Conservation (phyloP, 2,888 invertebrate species). For the Callinectes sapidus region DNA sequence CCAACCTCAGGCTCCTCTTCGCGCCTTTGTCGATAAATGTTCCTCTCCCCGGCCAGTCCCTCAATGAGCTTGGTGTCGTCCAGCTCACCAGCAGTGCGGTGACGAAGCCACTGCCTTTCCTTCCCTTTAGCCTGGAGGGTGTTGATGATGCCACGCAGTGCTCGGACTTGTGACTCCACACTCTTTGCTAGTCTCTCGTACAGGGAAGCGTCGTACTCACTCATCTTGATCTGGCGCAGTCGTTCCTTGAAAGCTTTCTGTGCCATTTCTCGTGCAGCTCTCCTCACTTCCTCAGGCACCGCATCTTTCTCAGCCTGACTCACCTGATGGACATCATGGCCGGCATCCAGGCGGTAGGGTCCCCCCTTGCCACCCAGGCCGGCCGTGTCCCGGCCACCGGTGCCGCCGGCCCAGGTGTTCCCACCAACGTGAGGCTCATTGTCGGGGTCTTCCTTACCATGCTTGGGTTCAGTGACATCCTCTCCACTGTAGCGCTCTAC, state of each 20-base stretch:
- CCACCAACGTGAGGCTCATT: slow-evolving; percentile 97
- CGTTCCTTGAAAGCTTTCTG: slow-evolving; percentile 90
- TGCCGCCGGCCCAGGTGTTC: slow-evolving; percentile 92
- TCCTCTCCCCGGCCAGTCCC: slow-evolving; percentile 90
- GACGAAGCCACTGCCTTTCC: slow-evolving; percentile 93
- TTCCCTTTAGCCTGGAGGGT: slow-evolving; percentile 94
- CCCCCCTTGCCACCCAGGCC: slow-evolving; percentile 97
- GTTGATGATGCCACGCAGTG: slow-evolving; percentile 88
- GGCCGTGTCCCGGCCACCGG: slow-evolving; percentile 90
- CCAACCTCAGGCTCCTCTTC: slow-evolving; percentile 93
- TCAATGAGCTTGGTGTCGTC: slow-evolving; percentile 97
- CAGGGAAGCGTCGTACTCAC: slow-evolving; percentile 91
- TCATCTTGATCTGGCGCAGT: slow-evolving; percentile 94
- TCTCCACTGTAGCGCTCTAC: slow-evolving; percentile 83
- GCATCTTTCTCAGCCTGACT: slow-evolving; percentile 92
- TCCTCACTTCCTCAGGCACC: slow-evolving; percentile 90
- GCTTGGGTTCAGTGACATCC: slow-evolving; percentile 88
- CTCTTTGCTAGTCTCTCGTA: slow-evolving; percentile 89
- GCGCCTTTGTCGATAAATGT: slow-evolving; percentile 89
- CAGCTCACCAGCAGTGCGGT: slow-evolving; percentile 95
- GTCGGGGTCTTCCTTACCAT: slow-evolving; percentile 92
- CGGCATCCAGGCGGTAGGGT: slow-evolving; percentile 94
- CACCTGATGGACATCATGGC: slow-evolving; percentile 79
- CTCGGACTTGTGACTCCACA: slow-evolving; percentile 84
- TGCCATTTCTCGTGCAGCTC: slow-evolving; percentile 95